Evolutionary conservation across 2,113 vertebrate genomes (phyloP), one percentile per base, ranked within the genome.

Genomic region (Cygnus buccinator): DNA sequence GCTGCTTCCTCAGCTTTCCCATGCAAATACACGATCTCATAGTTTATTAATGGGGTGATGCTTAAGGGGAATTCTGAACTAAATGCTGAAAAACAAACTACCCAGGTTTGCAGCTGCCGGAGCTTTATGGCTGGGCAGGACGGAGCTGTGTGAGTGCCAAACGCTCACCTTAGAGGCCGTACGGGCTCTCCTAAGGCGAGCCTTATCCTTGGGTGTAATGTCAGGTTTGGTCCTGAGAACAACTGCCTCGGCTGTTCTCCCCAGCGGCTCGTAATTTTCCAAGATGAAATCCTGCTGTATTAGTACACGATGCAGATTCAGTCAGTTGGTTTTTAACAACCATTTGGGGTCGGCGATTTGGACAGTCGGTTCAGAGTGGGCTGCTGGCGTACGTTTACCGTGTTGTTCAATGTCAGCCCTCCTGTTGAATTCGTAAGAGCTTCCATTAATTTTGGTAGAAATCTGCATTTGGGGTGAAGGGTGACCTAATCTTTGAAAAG

Each of bases 401-500:
- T 26, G 70, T 65, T 76, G 46, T 83, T 87, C 71, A 58, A 0
- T 54, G 77, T 89, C 66, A 85, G n/a, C 50, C 13, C 5, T 74
- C 33, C 59, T 6, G 0, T 2, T 83, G 70, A 63, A 71, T 94
- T 93, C 63, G 13, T 63, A n/a, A 84, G 39, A 65, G 44, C 88
- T 89, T 90, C 33, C 54, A 89, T 92, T 85, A 90, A 92, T 94
- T 96, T 95, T 58, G 65, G 76, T 46, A 74, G 70, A 93, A 96
- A 88, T 95, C 83, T 94, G 73, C 58, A 70, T 81, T 89, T 94
- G 37, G 75, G 75, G 75, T 88, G 76, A 91, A 92, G 82, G 79
- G 85, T 93, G 91, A 86, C 73, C 74, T 94, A 87, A 96, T 96
- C 95, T 96, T 93, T 84, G 72, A 90, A 95, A 94, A 94, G 89